Percentiles rank a stretch among this genome's conserved stretches.
Conservation (phyloP, 2,888 invertebrate genomes). For the Anorthoa munda region DNA sequence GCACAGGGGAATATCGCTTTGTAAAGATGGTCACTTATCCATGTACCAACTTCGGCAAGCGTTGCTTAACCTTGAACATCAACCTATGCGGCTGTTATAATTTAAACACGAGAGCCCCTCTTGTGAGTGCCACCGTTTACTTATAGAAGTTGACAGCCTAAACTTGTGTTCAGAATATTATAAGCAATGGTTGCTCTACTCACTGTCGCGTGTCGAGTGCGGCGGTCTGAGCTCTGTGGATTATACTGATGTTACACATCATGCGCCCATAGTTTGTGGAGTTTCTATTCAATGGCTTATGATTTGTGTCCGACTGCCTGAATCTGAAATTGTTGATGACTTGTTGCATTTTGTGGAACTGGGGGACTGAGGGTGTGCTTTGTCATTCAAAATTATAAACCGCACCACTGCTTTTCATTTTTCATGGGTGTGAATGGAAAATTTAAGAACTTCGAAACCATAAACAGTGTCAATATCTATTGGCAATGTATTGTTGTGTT, state of each 20-base stretch:
- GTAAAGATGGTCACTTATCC: too few species aligned
- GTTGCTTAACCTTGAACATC: too few species aligned
- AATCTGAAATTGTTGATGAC: not conserved
- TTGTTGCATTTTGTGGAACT: conserved; percentile 4
- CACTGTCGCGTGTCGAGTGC: not conserved
- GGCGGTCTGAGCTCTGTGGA: not conserved
- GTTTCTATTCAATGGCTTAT: not conserved
- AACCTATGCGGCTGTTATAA: too few species aligned
- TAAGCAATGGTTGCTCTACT: not conserved
- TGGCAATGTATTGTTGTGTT: too few species aligned
- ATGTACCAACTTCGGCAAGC: too few species aligned
- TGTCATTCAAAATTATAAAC: not conserved
- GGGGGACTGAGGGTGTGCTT: not conserved
- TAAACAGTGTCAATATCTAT: too few species aligned
- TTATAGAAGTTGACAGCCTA: too few species aligned
- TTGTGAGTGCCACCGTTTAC: too few species aligned
- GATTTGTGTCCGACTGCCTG: too few species aligned
- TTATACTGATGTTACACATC: not conserved
- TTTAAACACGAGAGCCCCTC: too few species aligned
- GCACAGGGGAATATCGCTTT: too few species aligned
- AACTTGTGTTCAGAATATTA: not conserved
- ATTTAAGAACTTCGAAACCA: too few species aligned
- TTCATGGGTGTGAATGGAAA: not conserved
- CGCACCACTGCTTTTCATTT: not conserved
- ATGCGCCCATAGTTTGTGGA: not conserved